A percentile compares a stretch with the other conserved stretches of the same genome.
Evolutionary conservation across 2,797 vertebrate species (phyloP).

Genomic region (Psittacula echo): DNA sequence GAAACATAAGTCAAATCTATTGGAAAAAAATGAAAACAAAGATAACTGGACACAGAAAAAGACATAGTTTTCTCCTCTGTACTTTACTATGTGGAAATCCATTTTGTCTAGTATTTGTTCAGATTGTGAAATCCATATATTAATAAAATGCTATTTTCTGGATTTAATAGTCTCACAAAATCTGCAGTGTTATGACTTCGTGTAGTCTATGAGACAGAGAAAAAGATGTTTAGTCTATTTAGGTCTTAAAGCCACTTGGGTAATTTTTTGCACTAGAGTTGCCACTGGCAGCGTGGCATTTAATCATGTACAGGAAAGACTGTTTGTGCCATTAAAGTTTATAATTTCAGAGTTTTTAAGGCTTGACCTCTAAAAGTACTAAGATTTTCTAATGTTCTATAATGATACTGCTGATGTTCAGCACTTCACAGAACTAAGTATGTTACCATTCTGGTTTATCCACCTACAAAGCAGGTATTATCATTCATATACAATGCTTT

Average conservation of each 20-base stretch:
- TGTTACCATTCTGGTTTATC: conserved; percentile 38
- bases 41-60: not conserved
- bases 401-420: conserved; percentile 44
- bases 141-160: not conserved
- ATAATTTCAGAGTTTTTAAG: not conserved
- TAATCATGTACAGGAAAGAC: not conserved
- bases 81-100: not conserved
- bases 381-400: conserved; percentile 37
- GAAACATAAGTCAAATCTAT: not conserved
- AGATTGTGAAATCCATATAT: not conserved
- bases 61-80: not conserved
- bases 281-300: fast-evolving
- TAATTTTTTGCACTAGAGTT: not conserved
- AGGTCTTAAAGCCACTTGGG: not conserved
- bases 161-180: not conserved
- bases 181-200: not conserved
- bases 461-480: conserved; percentile 41
- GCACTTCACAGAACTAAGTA: conserved; percentile 48
- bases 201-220: not conserved
- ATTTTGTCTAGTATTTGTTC: not conserved
- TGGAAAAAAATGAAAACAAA: not conserved
- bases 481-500: conserved; percentile 32
- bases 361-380: conserved; percentile 21
- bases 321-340: not conserved
- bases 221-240: not conserved